phyloP scores from a whole-genome alignment of 2,888 invertebrate genomes.

The Mesopsocus fuscifrons region DNA sequence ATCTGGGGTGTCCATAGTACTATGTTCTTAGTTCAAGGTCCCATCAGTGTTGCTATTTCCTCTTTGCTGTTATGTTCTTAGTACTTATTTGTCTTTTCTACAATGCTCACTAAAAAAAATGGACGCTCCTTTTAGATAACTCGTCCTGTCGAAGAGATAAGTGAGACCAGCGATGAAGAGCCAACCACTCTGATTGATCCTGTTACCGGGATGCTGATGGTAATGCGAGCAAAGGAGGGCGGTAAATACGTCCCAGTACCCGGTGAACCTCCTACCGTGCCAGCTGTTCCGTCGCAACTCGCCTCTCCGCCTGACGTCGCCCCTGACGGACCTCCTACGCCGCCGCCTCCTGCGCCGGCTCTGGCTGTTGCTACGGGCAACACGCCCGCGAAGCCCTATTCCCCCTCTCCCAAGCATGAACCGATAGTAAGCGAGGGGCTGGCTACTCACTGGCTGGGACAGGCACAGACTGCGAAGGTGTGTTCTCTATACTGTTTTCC shows the following conservation, averaged over 20 bases:
- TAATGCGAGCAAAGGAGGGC: slow-evolving; percentile 50
- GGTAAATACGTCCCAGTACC: slow-evolving; percentile 40
- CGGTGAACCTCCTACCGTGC: slow-evolving; percentile 11
- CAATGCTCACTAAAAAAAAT: no score
- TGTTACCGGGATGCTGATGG: slow-evolving; percentile 49
- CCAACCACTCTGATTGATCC: slow-evolving; percentile 52
- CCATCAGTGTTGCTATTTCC: no score
- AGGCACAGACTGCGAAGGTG: no score
- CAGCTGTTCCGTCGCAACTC: slow-evolving; percentile 10
- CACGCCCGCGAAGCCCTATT: neutral
- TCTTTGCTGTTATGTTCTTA: no score
- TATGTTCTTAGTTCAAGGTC: no score
- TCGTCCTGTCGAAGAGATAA: slow-evolving; percentile 25
- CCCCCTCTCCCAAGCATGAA: neutral
- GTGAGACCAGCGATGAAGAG: slow-evolving; percentile 27
- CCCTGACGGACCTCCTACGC: neutral
- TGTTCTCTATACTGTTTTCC: no score
- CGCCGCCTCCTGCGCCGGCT: slow-evolving; percentile 2
- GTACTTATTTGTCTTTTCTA: no score
- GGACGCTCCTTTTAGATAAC: no score
- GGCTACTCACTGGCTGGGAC: slow-evolving; percentile 6
- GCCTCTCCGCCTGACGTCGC: slow-evolving; percentile 1
- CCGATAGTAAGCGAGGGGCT: slow-evolving; percentile 3
- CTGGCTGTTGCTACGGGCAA: neutral
- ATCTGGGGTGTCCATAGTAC: no score